Evolutionary conservation across 2,797 vertebrate species (phyloP).

Genomic region (Xenops minutus): DNA sequence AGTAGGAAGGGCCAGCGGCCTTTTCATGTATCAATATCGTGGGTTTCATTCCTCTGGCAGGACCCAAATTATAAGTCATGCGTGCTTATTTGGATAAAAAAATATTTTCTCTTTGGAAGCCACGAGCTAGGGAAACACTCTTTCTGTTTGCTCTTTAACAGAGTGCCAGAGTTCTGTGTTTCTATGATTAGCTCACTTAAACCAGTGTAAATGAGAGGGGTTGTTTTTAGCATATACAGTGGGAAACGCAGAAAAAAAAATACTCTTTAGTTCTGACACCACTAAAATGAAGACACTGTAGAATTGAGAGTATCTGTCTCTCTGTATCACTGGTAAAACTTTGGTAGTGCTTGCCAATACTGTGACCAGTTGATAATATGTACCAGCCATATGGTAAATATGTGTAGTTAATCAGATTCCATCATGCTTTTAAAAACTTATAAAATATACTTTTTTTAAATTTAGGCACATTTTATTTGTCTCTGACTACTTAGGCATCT

Average conservation of each 20-base stretch:
- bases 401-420: not conserved
- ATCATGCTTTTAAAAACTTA: fast-evolving
- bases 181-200: not conserved
- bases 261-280: not conserved
- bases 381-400: not conserved
- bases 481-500: not conserved
- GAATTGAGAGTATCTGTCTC: not conserved
- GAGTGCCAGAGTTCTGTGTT: not conserved
- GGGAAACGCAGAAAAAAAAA: fast-evolving
- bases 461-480: not conserved
- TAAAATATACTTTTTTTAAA: not conserved
- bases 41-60: not conserved
- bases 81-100: not conserved
- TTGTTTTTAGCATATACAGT: not conserved
- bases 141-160: not conserved
- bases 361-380: not conserved
- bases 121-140: not conserved
- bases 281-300: not conserved
- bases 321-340: not conserved
- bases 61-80: not conserved
- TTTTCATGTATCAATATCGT: not conserved
- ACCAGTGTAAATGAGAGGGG: not conserved
- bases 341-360: not conserved
- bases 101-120: not conserved
- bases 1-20: not conserved